phyloP scores from a whole-genome alignment of 2,888 invertebrate genomes.

The Panopea generosa region DNA sequence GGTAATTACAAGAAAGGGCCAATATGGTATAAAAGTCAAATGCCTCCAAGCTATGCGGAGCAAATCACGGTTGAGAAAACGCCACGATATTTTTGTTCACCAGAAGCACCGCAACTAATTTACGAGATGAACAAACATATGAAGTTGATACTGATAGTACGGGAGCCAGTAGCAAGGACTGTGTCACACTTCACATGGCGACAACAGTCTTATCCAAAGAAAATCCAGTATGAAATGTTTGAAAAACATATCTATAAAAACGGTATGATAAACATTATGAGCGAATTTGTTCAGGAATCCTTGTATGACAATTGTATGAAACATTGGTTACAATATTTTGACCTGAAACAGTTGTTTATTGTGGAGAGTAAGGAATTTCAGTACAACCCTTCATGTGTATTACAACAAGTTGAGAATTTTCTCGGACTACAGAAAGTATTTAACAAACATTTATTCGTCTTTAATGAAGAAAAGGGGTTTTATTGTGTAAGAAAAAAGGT shows the following conservation, averaged over 20 bases:
- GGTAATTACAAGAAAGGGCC: conserved; percentile 91
- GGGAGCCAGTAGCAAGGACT: conserved; percentile 97
- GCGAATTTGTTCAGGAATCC: conserved; percentile 79
- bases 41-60: conserved; percentile 94
- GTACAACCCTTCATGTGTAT: conserved; percentile 69
- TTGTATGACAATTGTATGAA: conserved; percentile 90
- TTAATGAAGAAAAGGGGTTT: conserved; percentile 97
- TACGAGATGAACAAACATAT: conserved; percentile 96
- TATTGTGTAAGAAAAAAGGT: conserved; percentile 89
- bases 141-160: conserved; percentile 94
- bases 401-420: conserved; percentile 76
- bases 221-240: conserved; percentile 37
- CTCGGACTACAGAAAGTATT: conserved; percentile 72
- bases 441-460: conserved; percentile 93
- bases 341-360: conserved; percentile 94
- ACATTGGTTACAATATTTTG: conserved; percentile 96
- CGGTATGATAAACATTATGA: conserved; percentile 61
- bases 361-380: conserved; percentile 88
- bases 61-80: conserved; percentile 99
- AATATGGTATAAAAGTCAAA: conserved; percentile 94
- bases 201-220: conserved; percentile 81
- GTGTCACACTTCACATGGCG: conserved; percentile 95
- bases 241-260: conserved; percentile 8
- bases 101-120: conserved; percentile 96
- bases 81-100: conserved; percentile 97